Percentiles rank a stretch among this genome's conserved stretches.
Evolutionary conservation across 2,113 vertebrate species (phyloP).

Genomic region (Psilopsiagon aymara): DNA sequence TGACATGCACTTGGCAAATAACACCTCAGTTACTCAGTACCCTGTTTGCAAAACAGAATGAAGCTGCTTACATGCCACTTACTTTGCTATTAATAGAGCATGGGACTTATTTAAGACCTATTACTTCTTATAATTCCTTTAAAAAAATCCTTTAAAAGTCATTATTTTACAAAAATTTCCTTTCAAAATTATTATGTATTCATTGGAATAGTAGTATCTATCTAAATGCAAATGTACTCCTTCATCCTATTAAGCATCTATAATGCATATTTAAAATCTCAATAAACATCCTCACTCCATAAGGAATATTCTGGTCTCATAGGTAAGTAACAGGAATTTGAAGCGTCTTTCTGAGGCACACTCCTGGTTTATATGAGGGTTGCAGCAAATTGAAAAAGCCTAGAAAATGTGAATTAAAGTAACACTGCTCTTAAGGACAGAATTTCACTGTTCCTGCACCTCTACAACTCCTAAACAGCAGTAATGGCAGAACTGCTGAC

Average conservation of each 20-base stretch:
- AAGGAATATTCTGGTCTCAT: neutral
- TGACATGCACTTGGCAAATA: neutral
- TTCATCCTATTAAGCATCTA: neutral
- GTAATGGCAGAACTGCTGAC: neutral
- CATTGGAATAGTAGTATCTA: neutral
- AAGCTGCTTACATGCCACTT: neutral
- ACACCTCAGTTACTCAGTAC: neutral
- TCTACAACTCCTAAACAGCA: neutral
- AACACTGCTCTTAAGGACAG: neutral
- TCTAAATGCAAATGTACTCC: constrained; percentile 38
- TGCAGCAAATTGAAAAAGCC: neutral
- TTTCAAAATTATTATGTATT: neutral
- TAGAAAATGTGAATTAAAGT: neutral
- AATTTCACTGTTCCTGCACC: neutral
- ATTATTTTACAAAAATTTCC: neutral
- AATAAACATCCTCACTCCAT: neutral
- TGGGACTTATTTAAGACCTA: neutral
- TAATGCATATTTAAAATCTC: neutral
- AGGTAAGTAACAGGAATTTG: neutral
- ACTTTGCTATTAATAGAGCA: neutral
- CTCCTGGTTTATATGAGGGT: neutral
- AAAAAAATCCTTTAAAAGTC: neutral
- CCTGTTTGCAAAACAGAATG: neutral
- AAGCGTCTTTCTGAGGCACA: neutral
- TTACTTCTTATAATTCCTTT: neutral